phyloP scores from a whole-genome alignment of 2,888 invertebrate species.

The Dynastes tityus region DNA sequence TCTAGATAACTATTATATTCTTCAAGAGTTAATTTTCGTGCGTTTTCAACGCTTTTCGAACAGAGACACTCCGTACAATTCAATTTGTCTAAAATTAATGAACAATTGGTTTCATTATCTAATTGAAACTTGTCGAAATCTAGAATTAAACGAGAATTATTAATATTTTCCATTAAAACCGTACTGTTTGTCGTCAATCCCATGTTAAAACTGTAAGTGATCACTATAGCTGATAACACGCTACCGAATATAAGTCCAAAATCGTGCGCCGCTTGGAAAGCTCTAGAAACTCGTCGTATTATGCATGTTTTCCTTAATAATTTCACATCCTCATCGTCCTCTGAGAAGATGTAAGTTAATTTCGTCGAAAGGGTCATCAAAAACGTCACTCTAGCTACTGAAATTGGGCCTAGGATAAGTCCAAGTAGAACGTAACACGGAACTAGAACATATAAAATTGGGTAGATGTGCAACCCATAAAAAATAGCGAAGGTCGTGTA shows the following conservation, averaged over 20 bases:
- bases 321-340: slow-evolving; percentile 69
- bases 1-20: slow-evolving; percentile 64
- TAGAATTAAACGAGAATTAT: slow-evolving; percentile 17
- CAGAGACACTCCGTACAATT: slow-evolving; percentile 38
- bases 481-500: slow-evolving; percentile 75
- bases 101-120: slow-evolving; percentile 29
- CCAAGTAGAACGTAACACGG: slow-evolving; percentile 75
- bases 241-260: slow-evolving; percentile 75
- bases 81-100: slow-evolving; percentile 13
- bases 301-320: slow-evolving; percentile 65
- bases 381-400: slow-evolving; percentile 66
- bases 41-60: slow-evolving; percentile 11
- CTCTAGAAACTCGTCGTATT: slow-evolving; percentile 72
- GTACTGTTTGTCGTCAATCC: slow-evolving; percentile 4
- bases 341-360: slow-evolving; percentile 68
- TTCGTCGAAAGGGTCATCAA: slow-evolving; percentile 70
- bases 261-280: slow-evolving; percentile 74
- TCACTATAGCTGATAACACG: slow-evolving; percentile 70
- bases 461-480: slow-evolving; percentile 76
- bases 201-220: slow-evolving; percentile 62
- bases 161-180: slow-evolving; percentile 24
- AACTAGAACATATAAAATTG: slow-evolving; percentile 72
- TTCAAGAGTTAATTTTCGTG: slow-evolving; percentile 15
- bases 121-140: slow-evolving; percentile 17
- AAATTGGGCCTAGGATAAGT: slow-evolving; percentile 71